These are phyloP conservation scores for Hippoglossus stenolepis DNA, from an alignment of 2,113 vertebrate species.

Conservation along the genomic window DNA sequence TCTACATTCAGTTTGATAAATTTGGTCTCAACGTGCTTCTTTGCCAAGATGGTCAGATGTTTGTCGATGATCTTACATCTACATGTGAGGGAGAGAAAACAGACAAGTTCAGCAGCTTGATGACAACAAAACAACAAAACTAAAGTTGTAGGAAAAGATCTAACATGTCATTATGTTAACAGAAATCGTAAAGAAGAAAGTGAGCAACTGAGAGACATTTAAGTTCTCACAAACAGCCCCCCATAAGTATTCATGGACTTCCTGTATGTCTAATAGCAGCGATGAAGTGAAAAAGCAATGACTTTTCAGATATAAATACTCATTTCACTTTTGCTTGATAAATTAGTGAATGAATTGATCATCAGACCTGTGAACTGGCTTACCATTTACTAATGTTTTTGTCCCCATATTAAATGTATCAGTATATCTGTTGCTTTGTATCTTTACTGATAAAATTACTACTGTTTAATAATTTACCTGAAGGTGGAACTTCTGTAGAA, in stretches of 20 bases:
- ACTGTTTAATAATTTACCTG: constrained; percentile 82
- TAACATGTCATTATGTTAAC: too few relatives aligned
- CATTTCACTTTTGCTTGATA: too few relatives aligned
- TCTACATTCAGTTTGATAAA: constrained; percentile 97
- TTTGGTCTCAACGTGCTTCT: constrained; percentile 97
- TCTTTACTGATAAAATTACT: not conserved
- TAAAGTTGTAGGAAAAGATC: too few relatives aligned
- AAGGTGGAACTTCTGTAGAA: constrained; percentile 95
- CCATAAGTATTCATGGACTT: too few relatives aligned
- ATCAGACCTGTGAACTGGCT: too few relatives aligned
- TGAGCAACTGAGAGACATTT: too few relatives aligned
- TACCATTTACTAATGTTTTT: not conserved
- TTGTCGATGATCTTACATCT: constrained; percentile 97
- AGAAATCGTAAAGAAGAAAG: not conserved
- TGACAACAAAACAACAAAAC: not conserved
- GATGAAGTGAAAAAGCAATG: too few relatives aligned
- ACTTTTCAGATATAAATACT: too few relatives aligned
- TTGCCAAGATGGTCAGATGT: constrained; percentile 90
- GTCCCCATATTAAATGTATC: too few relatives aligned
- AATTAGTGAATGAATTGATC: too few relatives aligned
- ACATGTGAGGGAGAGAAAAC: constrained; percentile 29
- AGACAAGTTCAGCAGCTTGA: not conserved
- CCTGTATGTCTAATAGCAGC: too few relatives aligned
- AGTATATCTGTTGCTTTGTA: not conserved
- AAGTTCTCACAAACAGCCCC: too few relatives aligned